These are phyloP conservation scores for Pontoporia blainvillei DNA, from an alignment of 2,113 vertebrate species.

Conservation along the genomic window DNA sequence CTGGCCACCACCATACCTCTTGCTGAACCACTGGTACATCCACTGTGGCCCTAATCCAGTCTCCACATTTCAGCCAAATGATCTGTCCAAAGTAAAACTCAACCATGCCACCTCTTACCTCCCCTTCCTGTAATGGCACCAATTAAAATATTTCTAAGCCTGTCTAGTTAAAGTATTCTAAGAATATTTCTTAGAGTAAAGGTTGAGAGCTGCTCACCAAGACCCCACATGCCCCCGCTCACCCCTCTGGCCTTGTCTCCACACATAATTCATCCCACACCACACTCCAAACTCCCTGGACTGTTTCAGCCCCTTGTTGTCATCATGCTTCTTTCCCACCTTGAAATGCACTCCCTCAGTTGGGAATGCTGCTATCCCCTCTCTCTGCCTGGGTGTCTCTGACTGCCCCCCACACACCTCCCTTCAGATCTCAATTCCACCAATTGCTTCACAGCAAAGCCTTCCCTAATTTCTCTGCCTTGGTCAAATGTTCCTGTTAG, in stretches of 20 bases:
- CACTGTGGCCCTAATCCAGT: background rate
- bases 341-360: background rate
- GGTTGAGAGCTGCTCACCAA: background rate
- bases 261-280: accelerated
- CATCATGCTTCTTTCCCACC: background rate
- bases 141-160: background rate
- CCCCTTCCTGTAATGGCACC: background rate
- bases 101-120: background rate
- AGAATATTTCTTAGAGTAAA: background rate
- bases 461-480: background rate
- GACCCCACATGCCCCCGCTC: background rate
- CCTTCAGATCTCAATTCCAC: background rate
- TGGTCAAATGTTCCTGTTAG: background rate
- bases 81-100: background rate
- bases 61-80: background rate
- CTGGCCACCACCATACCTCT: background rate
- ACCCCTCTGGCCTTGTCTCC: background rate
- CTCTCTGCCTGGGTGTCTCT: background rate
- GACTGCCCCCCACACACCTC: too few species aligned
- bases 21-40: background rate
- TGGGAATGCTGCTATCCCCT: background rate
- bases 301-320: background rate
- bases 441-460: background rate
- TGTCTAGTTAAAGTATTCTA: background rate
- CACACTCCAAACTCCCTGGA: background rate